phyloP scores from a whole-genome alignment of 2,113 vertebrate genomes.

The Onychorhynchus coronatus region DNA sequence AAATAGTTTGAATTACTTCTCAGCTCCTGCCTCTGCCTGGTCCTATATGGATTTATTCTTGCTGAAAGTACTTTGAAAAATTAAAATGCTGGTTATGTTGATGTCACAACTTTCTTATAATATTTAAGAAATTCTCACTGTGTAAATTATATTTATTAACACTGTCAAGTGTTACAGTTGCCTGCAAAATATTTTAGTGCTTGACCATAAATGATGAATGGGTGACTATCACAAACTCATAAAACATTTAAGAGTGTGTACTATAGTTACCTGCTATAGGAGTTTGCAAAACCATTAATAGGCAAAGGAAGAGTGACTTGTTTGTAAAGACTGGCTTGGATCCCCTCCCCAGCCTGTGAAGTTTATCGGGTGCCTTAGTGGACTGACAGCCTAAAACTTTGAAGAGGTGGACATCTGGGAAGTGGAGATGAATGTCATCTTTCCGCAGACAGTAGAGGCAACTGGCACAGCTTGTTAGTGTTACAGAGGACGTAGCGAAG shows the following conservation, averaged over 20 bases:
- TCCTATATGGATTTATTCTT: neutral
- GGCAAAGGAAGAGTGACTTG: neutral
- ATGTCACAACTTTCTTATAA: neutral
- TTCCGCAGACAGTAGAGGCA: neutral
- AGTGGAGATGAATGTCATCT: neutral
- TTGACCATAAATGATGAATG: neutral
- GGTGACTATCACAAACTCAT: neutral
- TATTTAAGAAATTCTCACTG: neutral
- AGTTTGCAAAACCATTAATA: neutral
- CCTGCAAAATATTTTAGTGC: neutral
- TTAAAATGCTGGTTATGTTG: neutral
- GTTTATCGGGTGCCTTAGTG: neutral
- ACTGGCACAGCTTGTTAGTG: neutral
- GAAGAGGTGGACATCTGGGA: neutral
- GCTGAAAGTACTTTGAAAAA: neutral
- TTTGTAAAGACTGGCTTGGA: neutral
- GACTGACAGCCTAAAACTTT: neutral
- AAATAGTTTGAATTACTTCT: neutral
- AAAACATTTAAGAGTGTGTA: neutral
- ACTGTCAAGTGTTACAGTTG: neutral
- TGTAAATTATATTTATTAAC: neutral
- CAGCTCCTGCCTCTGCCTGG: neutral
- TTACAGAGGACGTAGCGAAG: neutral
- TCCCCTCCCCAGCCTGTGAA: accelerated
- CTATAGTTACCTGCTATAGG: neutral